These are phyloP conservation scores for Enhydra lutris DNA, from an alignment of 2,113 vertebrate genomes.

Conservation along the genomic window DNA sequence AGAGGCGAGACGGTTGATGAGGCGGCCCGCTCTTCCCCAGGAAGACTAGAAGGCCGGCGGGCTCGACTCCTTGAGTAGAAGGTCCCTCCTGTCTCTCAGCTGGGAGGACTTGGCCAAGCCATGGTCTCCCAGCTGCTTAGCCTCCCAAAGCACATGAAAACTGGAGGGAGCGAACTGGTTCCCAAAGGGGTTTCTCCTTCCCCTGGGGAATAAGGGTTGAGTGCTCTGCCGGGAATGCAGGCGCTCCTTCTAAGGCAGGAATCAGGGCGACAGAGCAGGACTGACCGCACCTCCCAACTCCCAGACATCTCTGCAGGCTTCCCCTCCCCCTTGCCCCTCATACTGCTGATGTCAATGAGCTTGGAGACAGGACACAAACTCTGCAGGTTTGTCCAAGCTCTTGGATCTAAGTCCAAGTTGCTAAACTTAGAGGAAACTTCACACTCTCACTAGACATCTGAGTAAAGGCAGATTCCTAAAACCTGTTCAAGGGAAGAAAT, in stretches of 20 bases:
- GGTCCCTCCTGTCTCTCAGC: neutral
- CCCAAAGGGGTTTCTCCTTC: neutral
- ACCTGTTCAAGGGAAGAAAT: neutral
- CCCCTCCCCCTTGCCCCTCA: neutral
- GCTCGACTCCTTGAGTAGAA: fast-evolving
- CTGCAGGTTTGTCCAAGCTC: neutral
- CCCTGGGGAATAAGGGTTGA: neutral
- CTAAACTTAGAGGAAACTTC: conserved; percentile 16
- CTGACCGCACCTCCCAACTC: neutral
- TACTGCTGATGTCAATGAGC: neutral
- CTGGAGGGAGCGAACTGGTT: too few relatives aligned
- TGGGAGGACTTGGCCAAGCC: neutral
- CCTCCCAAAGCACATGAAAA: neutral
- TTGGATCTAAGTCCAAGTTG: neutral
- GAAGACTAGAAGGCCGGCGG: fast-evolving
- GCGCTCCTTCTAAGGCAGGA: neutral
- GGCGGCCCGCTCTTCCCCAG: neutral
- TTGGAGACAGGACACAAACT: neutral
- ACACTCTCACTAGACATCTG: neutral
- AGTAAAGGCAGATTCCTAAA: conserved; percentile 8
- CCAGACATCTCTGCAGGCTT: neutral
- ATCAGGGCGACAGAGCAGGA: neutral
- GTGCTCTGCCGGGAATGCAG: neutral
- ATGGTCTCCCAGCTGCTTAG: neutral
- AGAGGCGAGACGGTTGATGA: neutral